phyloP scores from a whole-genome alignment of 2,113 vertebrate species.

The Dromiciops gliroides region DNA sequence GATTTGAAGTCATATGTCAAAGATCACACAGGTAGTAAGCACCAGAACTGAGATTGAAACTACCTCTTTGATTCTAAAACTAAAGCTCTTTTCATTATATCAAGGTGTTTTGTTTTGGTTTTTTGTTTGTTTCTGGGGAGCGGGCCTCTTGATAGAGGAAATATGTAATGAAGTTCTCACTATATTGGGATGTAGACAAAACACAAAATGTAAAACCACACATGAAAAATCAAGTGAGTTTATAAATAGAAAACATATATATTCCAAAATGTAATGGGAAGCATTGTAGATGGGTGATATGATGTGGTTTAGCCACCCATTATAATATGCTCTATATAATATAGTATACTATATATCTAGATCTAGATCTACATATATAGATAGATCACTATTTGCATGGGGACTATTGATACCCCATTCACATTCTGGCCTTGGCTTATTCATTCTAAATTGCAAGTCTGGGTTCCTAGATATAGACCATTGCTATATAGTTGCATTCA shows the following conservation, averaged over 20 bases:
- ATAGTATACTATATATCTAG: neutral
- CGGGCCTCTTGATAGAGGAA: neutral
- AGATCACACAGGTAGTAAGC: neutral
- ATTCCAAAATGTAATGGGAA: neutral
- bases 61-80: neutral
- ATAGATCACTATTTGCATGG: neutral
- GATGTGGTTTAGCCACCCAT: neutral
- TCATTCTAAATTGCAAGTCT: neutral
- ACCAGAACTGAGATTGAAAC: neutral
- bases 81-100: neutral
- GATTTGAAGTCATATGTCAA: neutral
- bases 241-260: neutral
- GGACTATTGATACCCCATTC: neutral
- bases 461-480: neutral
- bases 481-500: neutral
- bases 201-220: neutral
- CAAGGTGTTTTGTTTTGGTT: neutral
- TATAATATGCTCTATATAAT: too few relatives aligned
- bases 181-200: neutral
- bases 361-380: too few relatives aligned
- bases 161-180: neutral
- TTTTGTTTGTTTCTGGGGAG: neutral
- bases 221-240: neutral
- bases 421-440: neutral
- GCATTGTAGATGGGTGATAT: neutral